Percentiles rank a stretch among this genome's conserved stretches.
phyloP scores from a whole-genome alignment of 2,113 vertebrate species.

The Dissostichus mawsoni region DNA sequence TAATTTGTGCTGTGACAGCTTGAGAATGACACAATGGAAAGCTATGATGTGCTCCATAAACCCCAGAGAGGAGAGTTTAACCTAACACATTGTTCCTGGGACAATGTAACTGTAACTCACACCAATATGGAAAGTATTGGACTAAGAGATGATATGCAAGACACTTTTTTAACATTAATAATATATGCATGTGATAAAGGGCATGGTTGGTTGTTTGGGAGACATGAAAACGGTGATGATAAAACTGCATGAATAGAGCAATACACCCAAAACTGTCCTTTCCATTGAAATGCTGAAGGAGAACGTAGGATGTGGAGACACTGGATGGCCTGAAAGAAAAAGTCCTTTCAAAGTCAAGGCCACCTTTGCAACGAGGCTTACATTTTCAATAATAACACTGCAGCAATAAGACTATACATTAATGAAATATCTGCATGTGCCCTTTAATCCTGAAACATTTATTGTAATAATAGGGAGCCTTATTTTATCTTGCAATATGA shows the following conservation, averaged over 20 bases:
- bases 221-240: slow-evolving; percentile 63
- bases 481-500: slow-evolving; percentile 4
- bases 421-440: slow-evolving; percentile 71
- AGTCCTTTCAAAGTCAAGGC: slow-evolving; percentile 16
- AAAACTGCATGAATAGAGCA: slow-evolving; percentile 69
- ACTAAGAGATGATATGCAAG: slow-evolving; percentile 66
- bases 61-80: slow-evolving; percentile 76
- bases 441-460: slow-evolving; percentile 71
- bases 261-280: slow-evolving; percentile 30
- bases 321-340: slow-evolving; percentile 24
- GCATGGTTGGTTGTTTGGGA: slow-evolving; percentile 81
- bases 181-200: slow-evolving; percentile 84
- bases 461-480: slow-evolving; percentile 55
- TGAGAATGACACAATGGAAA: slow-evolving; percentile 78
- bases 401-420: slow-evolving; percentile 29
- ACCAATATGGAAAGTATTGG: slow-evolving; percentile 77
- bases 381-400: slow-evolving; percentile 31
- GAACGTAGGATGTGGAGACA: slow-evolving; percentile 37
- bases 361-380: slow-evolving; percentile 7
- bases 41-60: slow-evolving; percentile 81
- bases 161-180: slow-evolving; percentile 71
- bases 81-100: slow-evolving; percentile 68
- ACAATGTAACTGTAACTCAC: slow-evolving; percentile 77
- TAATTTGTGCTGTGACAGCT: slow-evolving; percentile 66
- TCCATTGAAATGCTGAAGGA: slow-evolving; percentile 37